Conservation (phyloP, 2,797 vertebrate genomes). For the Odontamblyopus lacepedii region DNA sequence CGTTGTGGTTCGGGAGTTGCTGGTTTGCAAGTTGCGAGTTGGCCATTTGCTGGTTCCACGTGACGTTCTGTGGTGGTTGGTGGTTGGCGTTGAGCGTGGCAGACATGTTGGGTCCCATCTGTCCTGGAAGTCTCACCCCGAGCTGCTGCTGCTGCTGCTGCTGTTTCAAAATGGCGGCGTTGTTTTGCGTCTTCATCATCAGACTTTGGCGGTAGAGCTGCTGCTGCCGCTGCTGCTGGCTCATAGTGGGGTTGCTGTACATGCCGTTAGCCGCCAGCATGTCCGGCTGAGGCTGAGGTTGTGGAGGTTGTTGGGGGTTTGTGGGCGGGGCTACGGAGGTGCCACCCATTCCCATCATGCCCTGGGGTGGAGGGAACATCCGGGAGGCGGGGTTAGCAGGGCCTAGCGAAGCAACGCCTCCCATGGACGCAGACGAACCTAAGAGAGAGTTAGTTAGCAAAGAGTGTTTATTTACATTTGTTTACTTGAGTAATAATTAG, state of each 20-base stretch:
- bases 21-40: slow-evolving; percentile 7
- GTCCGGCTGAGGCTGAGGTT: slow-evolving; percentile 79
- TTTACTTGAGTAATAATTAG: too few species aligned
- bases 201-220: slow-evolving; percentile 82
- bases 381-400: slow-evolving; percentile 78
- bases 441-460: background rate
- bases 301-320: slow-evolving; percentile 57
- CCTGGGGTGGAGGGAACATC: slow-evolving; percentile 88
- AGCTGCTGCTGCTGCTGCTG: slow-evolving; percentile 51
- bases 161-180: slow-evolving; percentile 84
- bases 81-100: slow-evolving; percentile 57
- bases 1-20: slow-evolving; percentile 73
- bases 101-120: slow-evolving; percentile 68
- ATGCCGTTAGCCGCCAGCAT: slow-evolving; percentile 81
- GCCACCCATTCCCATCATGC: slow-evolving; percentile 85
- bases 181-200: slow-evolving; percentile 82
- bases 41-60: slow-evolving; percentile 81
- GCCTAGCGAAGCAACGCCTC: slow-evolving; percentile 81
- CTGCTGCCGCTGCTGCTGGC: slow-evolving; percentile 81
- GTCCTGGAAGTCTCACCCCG: slow-evolving; percentile 78
- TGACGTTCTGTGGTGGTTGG: slow-evolving; percentile 74
- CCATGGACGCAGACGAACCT: slow-evolving; percentile 87
- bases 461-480: too few species aligned
- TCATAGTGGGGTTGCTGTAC: slow-evolving; percentile 86
- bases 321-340: slow-evolving; percentile 69